Evolutionary conservation across 2,888 invertebrate species (phyloP).

Genomic region (Pheosia gnoma): DNA sequence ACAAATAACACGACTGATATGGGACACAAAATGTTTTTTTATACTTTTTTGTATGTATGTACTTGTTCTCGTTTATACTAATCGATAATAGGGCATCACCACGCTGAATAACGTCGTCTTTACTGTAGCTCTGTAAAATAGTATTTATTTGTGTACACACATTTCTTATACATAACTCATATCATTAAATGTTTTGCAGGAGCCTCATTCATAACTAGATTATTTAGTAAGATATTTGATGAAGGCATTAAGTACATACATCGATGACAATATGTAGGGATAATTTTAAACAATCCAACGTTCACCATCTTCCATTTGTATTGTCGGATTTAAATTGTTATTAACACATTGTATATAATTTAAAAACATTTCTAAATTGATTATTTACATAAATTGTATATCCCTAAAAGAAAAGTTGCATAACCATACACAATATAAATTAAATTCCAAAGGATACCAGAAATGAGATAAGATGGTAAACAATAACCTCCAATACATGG

Average conservation of each 20-base stretch:
- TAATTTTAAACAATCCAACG: constrained; percentile 53
- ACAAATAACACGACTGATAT: constrained; percentile 82
- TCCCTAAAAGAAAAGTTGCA: too few species aligned
- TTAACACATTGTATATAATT: constrained; percentile 11
- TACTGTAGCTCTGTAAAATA: constrained; percentile 59
- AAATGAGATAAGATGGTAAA: too few species aligned
- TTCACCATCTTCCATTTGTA: constrained; percentile 49
- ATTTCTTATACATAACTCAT: constrained; percentile 33
- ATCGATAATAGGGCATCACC: constrained; percentile 53
- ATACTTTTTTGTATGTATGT: constrained; percentile 79
- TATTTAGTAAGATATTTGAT: constrained; percentile 52
- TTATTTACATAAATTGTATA: too few species aligned
- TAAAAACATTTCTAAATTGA: too few species aligned
- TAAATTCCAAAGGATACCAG: too few species aligned
- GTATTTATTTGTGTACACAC: constrained; percentile 59
- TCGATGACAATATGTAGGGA: constrained; percentile 69
- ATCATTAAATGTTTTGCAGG: constrained; percentile 28
- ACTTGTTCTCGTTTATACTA: constrained; percentile 74
- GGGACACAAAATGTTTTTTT: constrained; percentile 82
- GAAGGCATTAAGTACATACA: constrained; percentile 49
- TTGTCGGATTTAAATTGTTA: constrained; percentile 44
- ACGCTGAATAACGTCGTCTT: constrained; percentile 65
- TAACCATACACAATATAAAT: too few species aligned
- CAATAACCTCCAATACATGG: too few species aligned
- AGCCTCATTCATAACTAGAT: constrained; percentile 24